phyloP scores from a whole-genome alignment of 2,113 vertebrate genomes.

The Raphicerus campestris region DNA sequence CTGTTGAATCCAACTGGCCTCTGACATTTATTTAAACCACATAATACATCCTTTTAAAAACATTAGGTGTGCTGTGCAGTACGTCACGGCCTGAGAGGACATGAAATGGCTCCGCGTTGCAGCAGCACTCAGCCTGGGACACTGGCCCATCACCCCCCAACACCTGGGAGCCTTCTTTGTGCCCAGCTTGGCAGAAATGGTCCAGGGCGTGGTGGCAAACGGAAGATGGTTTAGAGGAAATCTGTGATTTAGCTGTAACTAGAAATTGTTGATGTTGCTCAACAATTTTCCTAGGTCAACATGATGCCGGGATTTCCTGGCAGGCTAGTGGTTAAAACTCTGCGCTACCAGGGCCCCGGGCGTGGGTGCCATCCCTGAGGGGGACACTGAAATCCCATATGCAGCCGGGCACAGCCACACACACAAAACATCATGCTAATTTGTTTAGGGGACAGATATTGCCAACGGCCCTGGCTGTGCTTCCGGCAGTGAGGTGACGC shows the following conservation, averaged over 20 bases:
- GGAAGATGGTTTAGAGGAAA: not conserved
- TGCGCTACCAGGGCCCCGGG: not conserved
- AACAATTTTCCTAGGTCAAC: not conserved
- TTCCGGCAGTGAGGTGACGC: accelerated
- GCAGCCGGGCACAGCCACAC: not conserved
- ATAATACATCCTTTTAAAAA: not conserved
- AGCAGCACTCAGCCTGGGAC: not conserved
- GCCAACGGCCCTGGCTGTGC: too few relatives aligned
- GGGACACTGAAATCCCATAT: not conserved
- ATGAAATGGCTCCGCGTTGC: not conserved
- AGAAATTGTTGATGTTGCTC: not conserved
- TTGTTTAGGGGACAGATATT: too few relatives aligned
- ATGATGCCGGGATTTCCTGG: not conserved
- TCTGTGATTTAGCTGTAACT: too few relatives aligned
- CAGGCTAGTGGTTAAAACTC: not conserved
- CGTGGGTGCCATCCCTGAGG: not conserved
- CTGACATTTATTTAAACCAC: not conserved
- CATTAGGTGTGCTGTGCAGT: not conserved
- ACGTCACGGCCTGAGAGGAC: not conserved
- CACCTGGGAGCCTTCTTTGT: accelerated
- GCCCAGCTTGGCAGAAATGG: not conserved
- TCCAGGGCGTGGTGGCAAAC: too few relatives aligned
- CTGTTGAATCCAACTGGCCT: not conserved
- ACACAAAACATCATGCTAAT: not conserved
- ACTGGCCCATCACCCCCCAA: accelerated